A percentile compares a stretch with the other conserved stretches of the same genome.
Evolutionary conservation across 1,140 invertebrate species (phyloP).

Genomic region (Lasioglossum albipes): DNA sequence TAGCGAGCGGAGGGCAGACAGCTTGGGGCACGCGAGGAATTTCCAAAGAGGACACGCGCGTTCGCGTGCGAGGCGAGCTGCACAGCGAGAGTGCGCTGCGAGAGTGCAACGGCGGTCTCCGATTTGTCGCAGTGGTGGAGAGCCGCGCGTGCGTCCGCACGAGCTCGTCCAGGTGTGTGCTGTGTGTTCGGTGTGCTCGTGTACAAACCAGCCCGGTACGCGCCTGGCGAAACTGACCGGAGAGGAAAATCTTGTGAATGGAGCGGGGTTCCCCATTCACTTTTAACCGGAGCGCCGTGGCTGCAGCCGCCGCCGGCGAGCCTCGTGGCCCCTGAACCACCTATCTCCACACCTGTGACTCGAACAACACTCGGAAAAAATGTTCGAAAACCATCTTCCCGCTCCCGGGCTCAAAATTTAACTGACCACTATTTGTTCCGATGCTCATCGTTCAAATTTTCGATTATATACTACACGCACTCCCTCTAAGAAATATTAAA

Average conservation of each 20-base stretch:
- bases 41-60: background rate
- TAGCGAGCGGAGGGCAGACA: constrained; percentile 6
- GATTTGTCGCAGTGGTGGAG: constrained; percentile 17
- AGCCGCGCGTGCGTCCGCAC: constrained; percentile 10
- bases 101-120: background rate
- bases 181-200: background rate
- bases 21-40: constrained; percentile 25
- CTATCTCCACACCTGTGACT: too few species aligned
- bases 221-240: constrained; percentile 58
- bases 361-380: too few species aligned
- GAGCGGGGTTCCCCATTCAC: constrained; percentile 76
- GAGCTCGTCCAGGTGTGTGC: background rate
- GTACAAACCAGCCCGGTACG: constrained; percentile 23
- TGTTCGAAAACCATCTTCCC: too few species aligned
- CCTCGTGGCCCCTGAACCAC: background rate
- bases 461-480: too few species aligned
- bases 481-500: too few species aligned
- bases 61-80: background rate
- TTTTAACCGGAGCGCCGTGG: constrained; percentile 71
- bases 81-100: background rate
- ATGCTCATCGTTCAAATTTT: too few species aligned
- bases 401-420: too few species aligned
- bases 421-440: too few species aligned
- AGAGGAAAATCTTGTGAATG: constrained; percentile 78
- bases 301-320: background rate